Evolutionary conservation across 2,113 vertebrate genomes (phyloP).

Genomic region (Sinosuthora webbiana): DNA sequence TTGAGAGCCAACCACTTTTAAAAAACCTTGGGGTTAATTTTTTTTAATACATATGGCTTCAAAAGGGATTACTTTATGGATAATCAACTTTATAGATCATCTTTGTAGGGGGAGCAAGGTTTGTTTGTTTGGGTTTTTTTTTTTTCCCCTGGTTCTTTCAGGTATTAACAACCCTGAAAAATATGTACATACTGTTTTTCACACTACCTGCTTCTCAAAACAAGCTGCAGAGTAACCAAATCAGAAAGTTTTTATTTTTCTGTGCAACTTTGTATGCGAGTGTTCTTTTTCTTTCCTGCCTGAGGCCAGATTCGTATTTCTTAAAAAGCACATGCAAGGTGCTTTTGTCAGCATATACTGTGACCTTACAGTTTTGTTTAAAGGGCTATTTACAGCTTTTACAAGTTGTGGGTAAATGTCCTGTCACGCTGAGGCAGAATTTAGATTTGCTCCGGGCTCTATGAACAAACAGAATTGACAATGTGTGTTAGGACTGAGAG

Average conservation of each 20-base stretch:
- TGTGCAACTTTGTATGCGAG: not conserved
- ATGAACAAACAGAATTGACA: not conserved
- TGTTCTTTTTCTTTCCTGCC: not conserved
- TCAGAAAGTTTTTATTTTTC: not conserved
- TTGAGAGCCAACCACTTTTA: not conserved
- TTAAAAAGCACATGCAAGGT: accelerated
- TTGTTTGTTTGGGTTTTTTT: too few relatives aligned
- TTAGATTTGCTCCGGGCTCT: not conserved
- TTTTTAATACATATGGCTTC: not conserved
- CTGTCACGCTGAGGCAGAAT: not conserved
- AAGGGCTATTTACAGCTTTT: not conserved
- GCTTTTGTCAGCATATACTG: not conserved
- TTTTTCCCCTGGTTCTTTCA: not conserved
- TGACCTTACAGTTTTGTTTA: not conserved
- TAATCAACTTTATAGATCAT: not conserved
- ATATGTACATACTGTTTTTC: accelerated
- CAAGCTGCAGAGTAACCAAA: not conserved
- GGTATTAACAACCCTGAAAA: not conserved
- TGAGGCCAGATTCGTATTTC: not conserved
- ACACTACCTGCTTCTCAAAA: not conserved
- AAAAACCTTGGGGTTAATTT: not conserved
- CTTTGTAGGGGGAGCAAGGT: accelerated
- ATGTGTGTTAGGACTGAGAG: not conserved
- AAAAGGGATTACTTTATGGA: not conserved
- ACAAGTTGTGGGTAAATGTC: not conserved